phyloP scores from a whole-genome alignment of 2,888 invertebrate genomes.

The Metopia argyrocephala region DNA sequence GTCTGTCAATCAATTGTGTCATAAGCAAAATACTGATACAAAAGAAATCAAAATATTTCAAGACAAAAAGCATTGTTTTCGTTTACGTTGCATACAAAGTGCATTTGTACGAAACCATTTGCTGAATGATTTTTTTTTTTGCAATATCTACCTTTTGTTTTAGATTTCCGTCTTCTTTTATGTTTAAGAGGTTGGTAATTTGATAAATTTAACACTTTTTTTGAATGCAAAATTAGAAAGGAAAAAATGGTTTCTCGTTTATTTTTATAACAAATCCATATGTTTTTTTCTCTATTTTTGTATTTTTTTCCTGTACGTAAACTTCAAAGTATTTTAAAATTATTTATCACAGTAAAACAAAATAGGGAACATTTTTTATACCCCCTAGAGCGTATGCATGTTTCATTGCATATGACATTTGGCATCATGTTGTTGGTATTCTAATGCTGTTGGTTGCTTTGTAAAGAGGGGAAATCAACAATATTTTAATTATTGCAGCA shows the following conservation, averaged over 20 bases:
- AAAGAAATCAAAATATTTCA: constrained; percentile 38
- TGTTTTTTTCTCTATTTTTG: constrained; percentile 10
- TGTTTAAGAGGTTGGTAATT: not conserved
- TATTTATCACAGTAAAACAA: constrained; percentile 3
- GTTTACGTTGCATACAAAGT: not conserved
- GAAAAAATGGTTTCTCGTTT: constrained; percentile 13
- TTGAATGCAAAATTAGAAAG: constrained; percentile 1
- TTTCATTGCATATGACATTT: constrained; percentile 9
- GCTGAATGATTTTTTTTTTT: not conserved
- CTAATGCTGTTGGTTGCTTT: constrained; percentile 8
- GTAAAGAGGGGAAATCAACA: not conserved
- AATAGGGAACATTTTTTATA: not conserved
- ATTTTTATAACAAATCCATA: constrained; percentile 17
- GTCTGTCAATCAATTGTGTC: constrained; percentile 61
- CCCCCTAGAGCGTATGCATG: constrained; percentile 28
- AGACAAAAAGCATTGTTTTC: constrained; percentile 51
- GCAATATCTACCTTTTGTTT: constrained; percentile 1
- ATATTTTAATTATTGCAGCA: not conserved
- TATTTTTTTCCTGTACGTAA: not conserved
- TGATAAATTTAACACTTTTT: constrained; percentile 33
- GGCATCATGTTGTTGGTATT: constrained; percentile 2
- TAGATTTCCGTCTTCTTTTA: not conserved
- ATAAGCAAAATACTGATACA: constrained; percentile 5
- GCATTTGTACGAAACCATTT: not conserved
- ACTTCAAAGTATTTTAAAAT: constrained; percentile 27